Base-by-base conservation (phyloP, 2,888 invertebrate species). In the Keiferia lycopersicella region DNA sequence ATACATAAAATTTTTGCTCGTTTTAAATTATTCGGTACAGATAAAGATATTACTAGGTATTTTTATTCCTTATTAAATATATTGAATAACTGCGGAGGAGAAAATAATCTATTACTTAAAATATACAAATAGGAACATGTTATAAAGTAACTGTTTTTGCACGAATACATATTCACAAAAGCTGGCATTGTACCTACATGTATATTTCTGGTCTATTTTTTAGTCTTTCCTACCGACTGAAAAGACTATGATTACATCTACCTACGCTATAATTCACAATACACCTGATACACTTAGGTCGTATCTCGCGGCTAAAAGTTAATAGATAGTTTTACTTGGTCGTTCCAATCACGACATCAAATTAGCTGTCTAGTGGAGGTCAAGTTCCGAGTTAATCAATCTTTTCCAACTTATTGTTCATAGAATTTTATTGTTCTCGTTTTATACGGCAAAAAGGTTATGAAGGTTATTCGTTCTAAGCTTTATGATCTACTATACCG, bases 281-380 rank as follows among this genome's bases (percentile, higher is more conserved):
- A 34, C 56, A 56, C 56, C 34, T 56, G 56, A 53, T 53, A 10
- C 34, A 56, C 16, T 26, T 26, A 34, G n/a, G n/a, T n/a, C n/a
- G 34, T 56, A 34, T 56, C 56, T 26, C 51, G 51, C 10, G 26
- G 34, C 56, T 16, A 30, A 34, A 16, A 34, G 30, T 56, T 56
- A 56, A 34, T 56, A 56, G 34, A 6, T n/a, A n/a, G n/a, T 34
- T 16, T 26, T n/a, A n/a, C 56, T 12, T 10, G 61, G 61, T 41
- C 48, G 50, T 34, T 26, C 2, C 34, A 12, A 61, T 50, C 61
- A 50, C 61, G 61, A 45, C 38, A 41, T 39, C 16, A 41, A 45
- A 60, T 48, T 60, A 26, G 45, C 69, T 72, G 72, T 72, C 71
- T 66, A 66, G 68, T 71, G 74, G 73, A 81, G 74, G 78, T 81